Evolutionary conservation across 2,797 vertebrate species (phyloP).

Genomic region (Microctenopoma stevenorrisi): DNA sequence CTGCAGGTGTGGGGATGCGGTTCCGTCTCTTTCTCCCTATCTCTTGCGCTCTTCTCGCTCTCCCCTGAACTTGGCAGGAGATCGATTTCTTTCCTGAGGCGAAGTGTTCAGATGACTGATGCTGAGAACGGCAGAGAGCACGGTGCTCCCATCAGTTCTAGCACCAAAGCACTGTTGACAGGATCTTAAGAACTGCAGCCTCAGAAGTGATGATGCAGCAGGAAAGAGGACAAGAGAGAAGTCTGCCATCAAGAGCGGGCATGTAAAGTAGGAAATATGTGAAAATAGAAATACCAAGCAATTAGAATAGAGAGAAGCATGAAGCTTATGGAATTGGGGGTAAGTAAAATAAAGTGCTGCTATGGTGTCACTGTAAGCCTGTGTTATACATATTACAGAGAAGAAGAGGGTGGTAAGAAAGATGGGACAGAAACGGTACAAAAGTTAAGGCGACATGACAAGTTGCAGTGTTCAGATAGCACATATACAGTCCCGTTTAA

Average conservation of each 20-base stretch:
- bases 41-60: slow-evolving; percentile 47
- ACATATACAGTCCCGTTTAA: too few species aligned
- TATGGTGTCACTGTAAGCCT: neutral
- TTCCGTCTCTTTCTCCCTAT: slow-evolving; percentile 38
- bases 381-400: neutral
- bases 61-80: slow-evolving; percentile 71
- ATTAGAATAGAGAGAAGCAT: slow-evolving; percentile 14
- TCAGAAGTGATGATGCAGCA: slow-evolving; percentile 76
- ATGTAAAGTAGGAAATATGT: slow-evolving; percentile 22
- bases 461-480: too few species aligned
- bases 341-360: neutral
- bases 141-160: slow-evolving; percentile 70
- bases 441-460: neutral
- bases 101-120: slow-evolving; percentile 78
- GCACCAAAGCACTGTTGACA: slow-evolving; percentile 75
- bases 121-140: slow-evolving; percentile 62
- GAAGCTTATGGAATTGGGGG: neutral
- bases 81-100: slow-evolving; percentile 78
- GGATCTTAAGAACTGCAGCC: slow-evolving; percentile 67
- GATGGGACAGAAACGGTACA: neutral
- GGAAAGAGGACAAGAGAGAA: slow-evolving; percentile 44
- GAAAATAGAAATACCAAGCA: slow-evolving; percentile 6
- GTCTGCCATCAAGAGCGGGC: slow-evolving; percentile 14
- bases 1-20: slow-evolving; percentile 60
- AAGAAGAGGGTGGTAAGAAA: neutral